Evolutionary conservation across 2,113 vertebrate species (phyloP).

Genomic region (Sander lucioperca): DNA sequence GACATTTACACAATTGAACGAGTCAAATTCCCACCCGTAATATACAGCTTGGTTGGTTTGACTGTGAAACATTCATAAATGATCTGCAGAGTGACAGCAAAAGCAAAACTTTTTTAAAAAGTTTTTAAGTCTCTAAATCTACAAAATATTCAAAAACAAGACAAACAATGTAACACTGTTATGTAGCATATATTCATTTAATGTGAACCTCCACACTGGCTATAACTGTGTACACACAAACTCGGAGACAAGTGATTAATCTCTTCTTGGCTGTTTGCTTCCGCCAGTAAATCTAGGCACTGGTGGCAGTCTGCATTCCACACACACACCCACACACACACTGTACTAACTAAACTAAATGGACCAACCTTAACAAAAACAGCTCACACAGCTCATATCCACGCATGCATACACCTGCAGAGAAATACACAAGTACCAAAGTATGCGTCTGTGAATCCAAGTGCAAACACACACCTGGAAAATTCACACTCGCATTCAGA

Average conservation of each 20-base stretch:
- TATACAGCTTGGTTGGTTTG: background rate
- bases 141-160: background rate
- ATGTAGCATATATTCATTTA: background rate
- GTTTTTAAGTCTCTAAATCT: background rate
- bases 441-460: conserved; percentile 45
- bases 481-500: background rate
- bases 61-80: background rate
- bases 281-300: conserved; percentile 69
- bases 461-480: conserved; percentile 40
- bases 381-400: conserved; percentile 23
- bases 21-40: too few species aligned
- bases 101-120: background rate
- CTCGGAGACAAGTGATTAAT: conserved; percentile 68
- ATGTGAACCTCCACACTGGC: conserved; percentile 13
- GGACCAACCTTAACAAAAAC: conserved; percentile 29
- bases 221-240: conserved; percentile 7
- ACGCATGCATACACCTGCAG: conserved; percentile 63
- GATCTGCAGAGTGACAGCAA: background rate
- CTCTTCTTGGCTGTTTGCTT: conserved; percentile 68
- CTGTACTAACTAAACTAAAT: conserved; percentile 47
- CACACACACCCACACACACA: conserved; percentile 34
- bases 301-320: conserved; percentile 61
- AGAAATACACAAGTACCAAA: conserved; percentile 33
- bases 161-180: background rate
- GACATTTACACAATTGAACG: background rate